Evolutionary conservation across 2,888 invertebrate species (phyloP).

Genomic region (Ochropleura leucogaster): DNA sequence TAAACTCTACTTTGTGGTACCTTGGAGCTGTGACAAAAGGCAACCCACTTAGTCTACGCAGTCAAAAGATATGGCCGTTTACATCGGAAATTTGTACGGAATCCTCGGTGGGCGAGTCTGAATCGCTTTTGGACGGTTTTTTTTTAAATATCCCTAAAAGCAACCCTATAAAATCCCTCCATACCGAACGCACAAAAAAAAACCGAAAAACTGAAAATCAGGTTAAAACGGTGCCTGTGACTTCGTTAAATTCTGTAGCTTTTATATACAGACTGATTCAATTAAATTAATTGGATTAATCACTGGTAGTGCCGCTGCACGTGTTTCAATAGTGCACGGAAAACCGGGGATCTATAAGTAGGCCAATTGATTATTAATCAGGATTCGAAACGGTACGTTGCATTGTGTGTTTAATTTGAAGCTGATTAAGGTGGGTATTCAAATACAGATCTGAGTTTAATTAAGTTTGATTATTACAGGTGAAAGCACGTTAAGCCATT

Average conservation of each 20-base stretch:
- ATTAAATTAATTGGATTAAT: slow-evolving; percentile 67
- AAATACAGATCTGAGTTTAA: not conserved
- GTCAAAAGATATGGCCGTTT: too few relatives aligned
- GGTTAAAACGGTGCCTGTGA: slow-evolving; percentile 18
- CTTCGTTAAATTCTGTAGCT: slow-evolving; percentile 48
- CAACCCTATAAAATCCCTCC: too few relatives aligned
- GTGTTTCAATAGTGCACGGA: slow-evolving; percentile 45
- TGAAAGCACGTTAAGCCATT: not conserved
- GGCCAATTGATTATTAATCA: slow-evolving; percentile 15
- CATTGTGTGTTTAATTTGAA: not conserved
- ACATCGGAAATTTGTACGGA: too few relatives aligned
- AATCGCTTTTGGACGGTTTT: too few relatives aligned
- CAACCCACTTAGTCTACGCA: too few relatives aligned
- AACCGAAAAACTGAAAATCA: slow-evolving; percentile 37
- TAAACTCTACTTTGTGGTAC: too few relatives aligned
- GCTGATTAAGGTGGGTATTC: not conserved
- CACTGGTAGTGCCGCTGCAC: slow-evolving; percentile 34
- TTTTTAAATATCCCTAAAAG: too few relatives aligned
- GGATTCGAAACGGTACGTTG: not conserved
- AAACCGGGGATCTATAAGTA: slow-evolving; percentile 20
- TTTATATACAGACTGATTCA: slow-evolving; percentile 59
- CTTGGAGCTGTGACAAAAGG: too few relatives aligned
- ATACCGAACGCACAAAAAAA: slow-evolving; percentile 5
- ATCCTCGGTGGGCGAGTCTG: too few relatives aligned
- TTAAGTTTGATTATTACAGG: not conserved